Conservation (phyloP, 2,113 vertebrate species). For the Muntiacus reevesi region DNA sequence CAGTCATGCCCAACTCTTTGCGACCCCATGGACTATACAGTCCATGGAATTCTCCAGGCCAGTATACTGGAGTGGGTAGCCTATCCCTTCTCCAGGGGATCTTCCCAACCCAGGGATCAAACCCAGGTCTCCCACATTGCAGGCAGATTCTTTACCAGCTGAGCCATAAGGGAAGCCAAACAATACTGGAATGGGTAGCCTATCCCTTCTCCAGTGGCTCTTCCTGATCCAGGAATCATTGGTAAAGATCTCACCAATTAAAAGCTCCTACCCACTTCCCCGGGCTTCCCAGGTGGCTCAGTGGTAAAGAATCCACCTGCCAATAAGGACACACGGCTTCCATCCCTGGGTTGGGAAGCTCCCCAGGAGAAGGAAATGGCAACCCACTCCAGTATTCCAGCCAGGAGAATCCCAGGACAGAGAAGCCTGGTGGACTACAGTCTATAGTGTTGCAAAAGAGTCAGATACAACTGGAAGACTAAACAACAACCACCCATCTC, state of each 20-base stretch:
- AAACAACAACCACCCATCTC: neutral
- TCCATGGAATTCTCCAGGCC: neutral
- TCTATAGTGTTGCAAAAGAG: neutral
- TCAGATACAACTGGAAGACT: neutral
- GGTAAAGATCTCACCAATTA: neutral
- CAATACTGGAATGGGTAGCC: neutral
- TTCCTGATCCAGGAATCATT: neutral
- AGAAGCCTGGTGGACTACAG: neutral
- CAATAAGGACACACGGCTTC: neutral
- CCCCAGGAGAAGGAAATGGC: neutral
- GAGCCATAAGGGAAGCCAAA: neutral
- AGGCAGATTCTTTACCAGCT: neutral
- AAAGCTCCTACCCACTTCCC: neutral
- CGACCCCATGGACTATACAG: neutral
- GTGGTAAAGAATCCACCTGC: neutral
- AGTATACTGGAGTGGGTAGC: neutral
- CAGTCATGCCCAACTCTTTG: neutral
- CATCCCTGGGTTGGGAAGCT: neutral
- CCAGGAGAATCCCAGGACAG: neutral
- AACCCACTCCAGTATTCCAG: neutral
- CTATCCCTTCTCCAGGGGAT: neutral
- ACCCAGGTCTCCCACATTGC: neutral
- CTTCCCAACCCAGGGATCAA: neutral
- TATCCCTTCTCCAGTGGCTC: neutral
- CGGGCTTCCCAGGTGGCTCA: neutral